Base-by-base conservation (phyloP, 2,113 vertebrate species). In the Cynoglossus semilaevis region DNA sequence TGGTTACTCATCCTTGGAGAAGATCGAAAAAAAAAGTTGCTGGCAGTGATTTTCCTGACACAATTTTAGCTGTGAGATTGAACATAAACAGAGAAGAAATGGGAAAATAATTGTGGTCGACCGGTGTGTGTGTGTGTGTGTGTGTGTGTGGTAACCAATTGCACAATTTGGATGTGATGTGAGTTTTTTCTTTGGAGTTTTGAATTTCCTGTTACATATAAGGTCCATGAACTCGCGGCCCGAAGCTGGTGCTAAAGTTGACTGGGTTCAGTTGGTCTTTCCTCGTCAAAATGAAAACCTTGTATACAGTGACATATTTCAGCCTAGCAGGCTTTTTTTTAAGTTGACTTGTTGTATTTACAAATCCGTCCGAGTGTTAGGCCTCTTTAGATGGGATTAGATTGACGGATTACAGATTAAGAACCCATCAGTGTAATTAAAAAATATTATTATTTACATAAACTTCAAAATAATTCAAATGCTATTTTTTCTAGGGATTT, bases 71-170 rank as follows among this genome's bases (percentile, higher is more conserved):
- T 50, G 80, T 17, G 77, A 81, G 79, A 59, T 83, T 86, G 74
- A 85, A 85, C 73, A 84, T 77, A 84, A 87, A 87, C 79, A 86
- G 75, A 73, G 63, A 76, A 75, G 74, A 67, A 84, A 87, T 85
- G 85, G 78, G 80, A 81, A 83, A 85, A 86, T 70, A 72, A 81
- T 74, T 84, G 85, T 77, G 74, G 82, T 78, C 40, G 36, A 63
- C 67, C 80, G 60, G 75, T 77, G 83, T 82, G 22, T 6, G 22
- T 29, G 22, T 29, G 22, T 29, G 22, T 4, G 22, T 4, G 22
- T 4, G 22, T 29, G 22, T 29, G 72, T 82, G 79, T 72, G 82
- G 81, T 81, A 72, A 67, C 65, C 62, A 56, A 9, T 67, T 44
- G 65, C 78, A 83, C 48, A 66, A 54, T 63, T 52, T 85, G 77